Evolutionary conservation across 2,113 vertebrate species (phyloP).

Genomic region (Phoenicopterus ruber): DNA sequence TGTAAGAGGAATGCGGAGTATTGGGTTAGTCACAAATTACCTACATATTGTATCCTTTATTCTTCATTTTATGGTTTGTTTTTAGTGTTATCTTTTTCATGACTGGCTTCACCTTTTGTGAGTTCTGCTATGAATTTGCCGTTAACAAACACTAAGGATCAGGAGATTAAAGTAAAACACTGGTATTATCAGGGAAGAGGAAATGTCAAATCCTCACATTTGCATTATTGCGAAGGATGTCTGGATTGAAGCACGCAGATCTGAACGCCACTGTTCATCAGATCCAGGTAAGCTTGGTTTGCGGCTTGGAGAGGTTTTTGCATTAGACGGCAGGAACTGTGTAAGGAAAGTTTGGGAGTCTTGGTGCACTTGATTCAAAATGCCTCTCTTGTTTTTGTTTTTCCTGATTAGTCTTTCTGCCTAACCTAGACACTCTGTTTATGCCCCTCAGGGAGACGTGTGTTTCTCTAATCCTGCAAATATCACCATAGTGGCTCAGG

Average conservation of each 20-base stretch:
- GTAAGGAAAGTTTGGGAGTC: neutral
- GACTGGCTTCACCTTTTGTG: neutral
- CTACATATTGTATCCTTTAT: neutral
- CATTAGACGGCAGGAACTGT: neutral
- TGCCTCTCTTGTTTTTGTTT: neutral
- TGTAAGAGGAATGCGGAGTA: neutral
- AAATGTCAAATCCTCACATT: neutral
- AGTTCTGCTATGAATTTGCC: neutral
- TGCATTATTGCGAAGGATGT: neutral
- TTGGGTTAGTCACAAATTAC: neutral
- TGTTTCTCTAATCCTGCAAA: neutral
- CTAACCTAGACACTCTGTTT: neutral
- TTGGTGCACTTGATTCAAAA: neutral
- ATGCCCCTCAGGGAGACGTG: accelerated
- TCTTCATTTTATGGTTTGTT: neutral
- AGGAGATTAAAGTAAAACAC: neutral
- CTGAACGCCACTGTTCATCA: neutral
- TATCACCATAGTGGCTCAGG: neutral
- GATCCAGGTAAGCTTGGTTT: neutral
- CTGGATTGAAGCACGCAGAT: neutral
- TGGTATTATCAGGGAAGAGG: neutral
- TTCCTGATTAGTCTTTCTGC: neutral
- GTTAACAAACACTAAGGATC: neutral
- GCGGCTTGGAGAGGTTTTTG: neutral
- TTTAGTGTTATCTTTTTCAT: neutral